Evolutionary conservation across 2,888 invertebrate genomes (phyloP), one percentile per base, ranked within the genome.

Genomic region (Nycteola revayana): DNA sequence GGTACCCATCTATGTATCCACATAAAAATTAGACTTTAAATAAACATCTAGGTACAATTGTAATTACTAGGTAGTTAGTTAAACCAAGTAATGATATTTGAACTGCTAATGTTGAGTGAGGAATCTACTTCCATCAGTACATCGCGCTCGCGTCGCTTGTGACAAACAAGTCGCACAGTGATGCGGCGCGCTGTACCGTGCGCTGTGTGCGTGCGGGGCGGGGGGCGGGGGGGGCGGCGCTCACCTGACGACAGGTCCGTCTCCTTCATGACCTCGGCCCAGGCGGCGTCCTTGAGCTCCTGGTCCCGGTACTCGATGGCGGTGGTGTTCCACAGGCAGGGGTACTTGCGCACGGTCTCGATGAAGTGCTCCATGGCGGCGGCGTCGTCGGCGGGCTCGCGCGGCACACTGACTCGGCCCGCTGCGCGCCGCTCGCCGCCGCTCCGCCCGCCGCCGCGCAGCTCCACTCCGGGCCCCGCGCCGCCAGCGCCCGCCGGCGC

Each of bases 291-390:
- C 72, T 87, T 87, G 34, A 87, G 76, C 76, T 87, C 86, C 70
- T 85, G 86, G 72, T 87, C 86, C 62, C 85, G 77, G 69, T 86
- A 87, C 71, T 86, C 86, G 63, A 81, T 77, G 62, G 85, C 82
- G 41, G 78, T 72, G 58, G 83, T 84, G 72, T 86, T 85, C 86
- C 86, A 87, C 43, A 87, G 78, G 67, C 86, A 86, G 32, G 86
- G 83, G 70, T 84, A 86, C 65, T 72, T 71, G 75, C 77, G 82
- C 57, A 87, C 85, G 49, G 79, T 69, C 57, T 74, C 82, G 43
- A 87, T 87, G 71, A 87, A 75, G 56, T 75, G 84, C 58, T 87
- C 86, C 86, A 85, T 86, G 53, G 51, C 40, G 47, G 54, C 42
- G 42, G 41, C 49, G 42, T 42, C 47, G 34, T 42, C 57, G 50